phyloP scores from a whole-genome alignment of 2,888 invertebrate species.

The Drosophila siamana region DNA sequence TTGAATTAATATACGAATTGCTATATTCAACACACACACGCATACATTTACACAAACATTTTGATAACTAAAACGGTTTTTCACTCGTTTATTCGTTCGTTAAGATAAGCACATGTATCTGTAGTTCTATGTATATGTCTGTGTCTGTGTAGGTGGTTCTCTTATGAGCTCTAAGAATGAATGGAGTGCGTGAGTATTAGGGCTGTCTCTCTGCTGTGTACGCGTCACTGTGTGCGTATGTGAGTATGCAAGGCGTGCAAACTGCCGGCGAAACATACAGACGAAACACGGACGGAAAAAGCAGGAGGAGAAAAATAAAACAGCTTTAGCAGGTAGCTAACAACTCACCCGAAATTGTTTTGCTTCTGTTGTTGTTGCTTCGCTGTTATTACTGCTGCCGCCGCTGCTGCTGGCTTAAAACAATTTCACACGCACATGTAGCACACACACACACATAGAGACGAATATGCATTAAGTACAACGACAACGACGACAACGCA shows the following conservation, averaged over 20 bases:
- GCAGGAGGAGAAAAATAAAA: conserved; percentile 27
- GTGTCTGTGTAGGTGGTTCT: conserved; percentile 44
- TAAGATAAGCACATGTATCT: conserved; percentile 50
- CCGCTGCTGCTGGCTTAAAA: conserved; percentile 48
- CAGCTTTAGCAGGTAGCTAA: conserved; percentile 62
- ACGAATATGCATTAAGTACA: conserved; percentile 24
- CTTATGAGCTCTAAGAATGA: conserved; percentile 42
- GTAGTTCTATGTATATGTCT: not conserved
- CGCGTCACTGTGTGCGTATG: conserved; percentile 17
- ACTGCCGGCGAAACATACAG: conserved; percentile 50
- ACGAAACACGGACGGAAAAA: conserved; percentile 35
- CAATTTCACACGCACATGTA: conserved; percentile 75
- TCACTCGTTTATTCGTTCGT: conserved; percentile 34
- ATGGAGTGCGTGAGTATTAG: conserved; percentile 48
- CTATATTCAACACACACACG: conserved; percentile 38
- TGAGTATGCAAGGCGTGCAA: conserved; percentile 49
- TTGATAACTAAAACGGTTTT: conserved; percentile 52
- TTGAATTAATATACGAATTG: conserved; percentile 59
- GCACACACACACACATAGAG: conserved; percentile 49
- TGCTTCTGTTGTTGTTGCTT: conserved; percentile 44
- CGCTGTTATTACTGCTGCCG: conserved; percentile 19
- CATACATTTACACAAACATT: conserved; percentile 15
- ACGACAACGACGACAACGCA: conserved; percentile 32
- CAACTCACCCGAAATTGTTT: conserved; percentile 71
- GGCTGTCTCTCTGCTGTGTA: conserved; percentile 1